Evolutionary conservation across 2,888 invertebrate species (phyloP), one percentile per base, ranked within the genome.

Genomic region (Drosophila sordidapex): DNA sequence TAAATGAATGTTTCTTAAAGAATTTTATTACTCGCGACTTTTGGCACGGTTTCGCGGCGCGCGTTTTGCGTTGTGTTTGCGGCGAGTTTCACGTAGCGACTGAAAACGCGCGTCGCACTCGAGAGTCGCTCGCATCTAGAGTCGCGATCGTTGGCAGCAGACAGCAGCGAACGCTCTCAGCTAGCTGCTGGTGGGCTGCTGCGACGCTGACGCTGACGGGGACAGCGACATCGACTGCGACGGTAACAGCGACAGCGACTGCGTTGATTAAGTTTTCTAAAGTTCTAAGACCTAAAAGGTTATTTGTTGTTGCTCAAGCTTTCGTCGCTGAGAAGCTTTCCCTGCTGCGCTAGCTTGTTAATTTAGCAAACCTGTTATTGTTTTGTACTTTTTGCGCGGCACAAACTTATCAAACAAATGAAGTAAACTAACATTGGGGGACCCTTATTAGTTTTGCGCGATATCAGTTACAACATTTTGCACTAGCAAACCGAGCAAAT

Each of bases 1-100:
- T 29, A 69, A 56, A 35, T 35, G 21, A 56, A 38, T 15, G n/a
- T 43, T 43, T 61, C 25, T 51, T 27, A 31, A 11, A 40, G 53
- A 54, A 52, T 60, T 33, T 15, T 27, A 38, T 51, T 40, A 36
- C 25, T 31, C 49, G 61, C 61, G 70, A 69, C 48, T 67, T 79
- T 68, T 60, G 46, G 52, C 63, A 69, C 63, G 51, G n/a, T 36
- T 61, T 21, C 6, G 10, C 2, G 4, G 15, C 31, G 29, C 21
- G 70, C 73, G 73, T 82, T 31, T 79, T 76, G 29, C 53, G 84
- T 70, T 87, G 84, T 76, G 87, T 64, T 62, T 74, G 68, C 73
- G 65, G 58, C 77, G 73, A 77, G 82, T 61, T 72, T 89, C 80
- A 75, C 74, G 85, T 61, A 60, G 69, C 76, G 87, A 83, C 84